phyloP scores from a whole-genome alignment of 2,888 invertebrate genomes.

The Acanthococcus lagerstroemiae region DNA sequence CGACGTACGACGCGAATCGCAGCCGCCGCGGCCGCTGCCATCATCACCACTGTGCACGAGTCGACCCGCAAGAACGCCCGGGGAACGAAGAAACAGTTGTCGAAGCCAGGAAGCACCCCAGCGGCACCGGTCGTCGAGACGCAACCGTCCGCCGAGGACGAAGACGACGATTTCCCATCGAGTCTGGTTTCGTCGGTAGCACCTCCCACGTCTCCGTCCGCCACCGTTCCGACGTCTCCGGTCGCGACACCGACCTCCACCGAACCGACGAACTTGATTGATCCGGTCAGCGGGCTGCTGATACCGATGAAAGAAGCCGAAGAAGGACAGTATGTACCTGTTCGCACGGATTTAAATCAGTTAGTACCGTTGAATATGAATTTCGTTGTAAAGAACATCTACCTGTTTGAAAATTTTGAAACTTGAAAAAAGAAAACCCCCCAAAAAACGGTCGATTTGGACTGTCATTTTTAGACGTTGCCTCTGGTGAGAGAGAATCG shows the following conservation, averaged over 20 bases:
- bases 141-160: background rate
- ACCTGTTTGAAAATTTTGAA: no score
- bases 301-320: slow-evolving; percentile 60
- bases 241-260: slow-evolving; percentile 36
- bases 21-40: slow-evolving; percentile 16
- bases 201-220: background rate
- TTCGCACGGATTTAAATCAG: slow-evolving; percentile 38
- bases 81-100: background rate
- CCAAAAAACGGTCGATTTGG: no score
- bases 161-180: slow-evolving; percentile 3
- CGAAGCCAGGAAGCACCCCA: background rate
- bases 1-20: slow-evolving; percentile 23
- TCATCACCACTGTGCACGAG: slow-evolving; percentile 38
- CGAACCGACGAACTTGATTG: slow-evolving; percentile 58
- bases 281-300: slow-evolving; percentile 62
- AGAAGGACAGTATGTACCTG: slow-evolving; percentile 57
- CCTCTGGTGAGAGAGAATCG: background rate
- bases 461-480: no score
- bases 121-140: background rate
- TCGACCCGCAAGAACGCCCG: slow-evolving; percentile 32
- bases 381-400: slow-evolving; percentile 22
- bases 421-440: no score
- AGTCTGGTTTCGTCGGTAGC: background rate
- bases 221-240: slow-evolving; percentile 29
- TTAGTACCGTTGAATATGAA: slow-evolving; percentile 31